These are phyloP conservation scores for Yasuhikotakia modesta DNA, from an alignment of 2,797 vertebrate genomes.

Conservation along the genomic window DNA sequence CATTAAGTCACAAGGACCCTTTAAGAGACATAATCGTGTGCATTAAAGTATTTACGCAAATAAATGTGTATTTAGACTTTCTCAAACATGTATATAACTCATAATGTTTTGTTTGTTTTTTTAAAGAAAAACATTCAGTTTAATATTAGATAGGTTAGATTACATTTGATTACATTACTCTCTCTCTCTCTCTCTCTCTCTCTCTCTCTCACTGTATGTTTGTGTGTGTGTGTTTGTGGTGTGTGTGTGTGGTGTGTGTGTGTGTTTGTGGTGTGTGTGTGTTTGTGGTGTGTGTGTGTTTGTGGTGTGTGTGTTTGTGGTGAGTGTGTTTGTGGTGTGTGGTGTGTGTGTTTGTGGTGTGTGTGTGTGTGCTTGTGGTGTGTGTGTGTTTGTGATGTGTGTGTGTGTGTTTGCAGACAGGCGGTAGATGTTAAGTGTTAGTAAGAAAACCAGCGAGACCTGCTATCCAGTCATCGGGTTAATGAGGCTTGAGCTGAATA, in stretches of 20 bases:
- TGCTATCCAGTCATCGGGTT: conserved; percentile 77
- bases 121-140: too few relatives aligned
- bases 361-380: background rate
- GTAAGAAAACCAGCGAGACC: conserved; percentile 81
- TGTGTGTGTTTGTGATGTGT: conserved; percentile 29
- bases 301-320: conserved; percentile 17
- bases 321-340: too few relatives aligned
- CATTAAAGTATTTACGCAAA: too few relatives aligned
- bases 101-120: too few relatives aligned
- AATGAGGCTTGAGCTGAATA: conserved; percentile 80
- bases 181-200: too few relatives aligned
- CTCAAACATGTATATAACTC: too few relatives aligned
- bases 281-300: conserved; percentile 58
- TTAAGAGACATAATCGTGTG: too few relatives aligned
- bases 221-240: background rate
- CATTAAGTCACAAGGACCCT: too few relatives aligned
- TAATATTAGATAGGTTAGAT: too few relatives aligned
- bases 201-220: too few relatives aligned
- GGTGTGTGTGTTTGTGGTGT: background rate
- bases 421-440: conserved; percentile 65
- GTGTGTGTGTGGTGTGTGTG: conserved; percentile 55
- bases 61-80: too few relatives aligned
- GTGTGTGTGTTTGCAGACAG: conserved; percentile 60
- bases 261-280: conserved; percentile 57
- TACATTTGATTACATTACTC: too few relatives aligned